These are phyloP conservation scores for Orthosia cruda DNA, from an alignment of 2,888 invertebrate genomes.

Conservation along the genomic window DNA sequence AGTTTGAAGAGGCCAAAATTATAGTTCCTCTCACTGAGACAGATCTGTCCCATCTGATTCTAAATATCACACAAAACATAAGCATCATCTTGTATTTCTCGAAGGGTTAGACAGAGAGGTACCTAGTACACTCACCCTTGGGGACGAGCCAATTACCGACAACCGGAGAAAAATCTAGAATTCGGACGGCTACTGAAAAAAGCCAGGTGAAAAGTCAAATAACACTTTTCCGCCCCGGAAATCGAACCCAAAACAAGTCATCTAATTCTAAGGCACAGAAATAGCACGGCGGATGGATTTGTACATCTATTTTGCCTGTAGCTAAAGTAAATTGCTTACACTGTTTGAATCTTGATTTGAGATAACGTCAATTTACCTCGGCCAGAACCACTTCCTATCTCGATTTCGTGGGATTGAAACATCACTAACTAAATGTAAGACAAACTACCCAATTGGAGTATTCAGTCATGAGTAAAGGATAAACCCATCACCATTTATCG, in stretches of 20 bases:
- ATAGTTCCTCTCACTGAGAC: neutral
- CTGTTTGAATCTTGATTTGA: constrained; percentile 14
- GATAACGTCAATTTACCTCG: constrained; percentile 4
- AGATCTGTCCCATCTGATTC: neutral
- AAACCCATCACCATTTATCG: constrained; percentile 37
- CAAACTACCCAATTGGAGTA: neutral
- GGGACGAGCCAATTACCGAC: no score
- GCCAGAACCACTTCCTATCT: constrained; percentile 1
- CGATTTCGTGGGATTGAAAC: constrained; percentile 20
- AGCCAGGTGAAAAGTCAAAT: no score
- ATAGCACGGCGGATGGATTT: neutral
- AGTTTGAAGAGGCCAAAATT: neutral
- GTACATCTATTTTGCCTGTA: neutral
- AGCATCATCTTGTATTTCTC: no score
- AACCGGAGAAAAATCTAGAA: no score
- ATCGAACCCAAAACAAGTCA: neutral
- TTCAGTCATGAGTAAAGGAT: constrained; percentile 24
- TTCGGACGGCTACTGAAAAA: no score
- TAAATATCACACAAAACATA: neutral
- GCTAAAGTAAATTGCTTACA: neutral
- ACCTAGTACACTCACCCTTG: no score
- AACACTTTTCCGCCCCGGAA: neutral
- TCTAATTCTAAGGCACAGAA: neutral
- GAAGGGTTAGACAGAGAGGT: no score
- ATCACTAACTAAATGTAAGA: constrained; percentile 12